Conservation (phyloP, 2,797 vertebrate genomes). For the Scarus forsteni region DNA sequence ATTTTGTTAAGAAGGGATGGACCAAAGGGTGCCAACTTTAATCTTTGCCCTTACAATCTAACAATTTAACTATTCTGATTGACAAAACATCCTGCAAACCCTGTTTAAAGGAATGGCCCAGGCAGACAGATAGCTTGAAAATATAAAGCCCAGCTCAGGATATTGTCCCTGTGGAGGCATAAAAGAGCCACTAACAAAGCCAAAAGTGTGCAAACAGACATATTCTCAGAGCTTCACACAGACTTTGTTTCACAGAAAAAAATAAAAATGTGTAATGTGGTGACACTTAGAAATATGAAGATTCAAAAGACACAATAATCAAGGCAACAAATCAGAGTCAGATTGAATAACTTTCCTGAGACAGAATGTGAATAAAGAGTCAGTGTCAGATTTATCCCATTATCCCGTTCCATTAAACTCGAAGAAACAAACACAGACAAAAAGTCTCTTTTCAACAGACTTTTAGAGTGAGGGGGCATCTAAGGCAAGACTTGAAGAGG, state of each 20-base stretch:
- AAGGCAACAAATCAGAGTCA: slow-evolving; percentile 34
- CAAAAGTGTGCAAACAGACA: not conserved
- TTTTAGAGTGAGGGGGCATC: slow-evolving; percentile 51
- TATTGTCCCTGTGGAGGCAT: too few relatives aligned
- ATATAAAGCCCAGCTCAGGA: too few relatives aligned
- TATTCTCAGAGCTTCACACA: not conserved
- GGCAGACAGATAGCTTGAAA: too few relatives aligned
- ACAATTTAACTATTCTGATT: too few relatives aligned
- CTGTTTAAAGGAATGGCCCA: too few relatives aligned
- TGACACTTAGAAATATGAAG: not conserved
- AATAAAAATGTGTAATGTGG: not conserved
- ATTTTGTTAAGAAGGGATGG: too few relatives aligned
- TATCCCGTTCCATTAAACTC: slow-evolving; percentile 75
- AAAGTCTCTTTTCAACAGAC: slow-evolving; percentile 49
- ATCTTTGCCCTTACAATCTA: too few relatives aligned
- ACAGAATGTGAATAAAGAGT: slow-evolving; percentile 36
- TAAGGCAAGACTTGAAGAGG: slow-evolving; percentile 54
- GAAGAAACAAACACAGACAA: slow-evolving; percentile 55
- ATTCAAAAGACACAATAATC: not conserved
- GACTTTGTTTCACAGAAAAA: slow-evolving; percentile 15
- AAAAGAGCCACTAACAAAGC: not conserved
- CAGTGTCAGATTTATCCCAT: slow-evolving; percentile 49
- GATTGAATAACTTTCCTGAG: slow-evolving; percentile 10
- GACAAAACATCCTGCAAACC: too few relatives aligned
- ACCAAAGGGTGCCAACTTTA: too few relatives aligned